Conservation (phyloP, 2,113 vertebrate genomes). For the Typhlomys cinereus region DNA sequence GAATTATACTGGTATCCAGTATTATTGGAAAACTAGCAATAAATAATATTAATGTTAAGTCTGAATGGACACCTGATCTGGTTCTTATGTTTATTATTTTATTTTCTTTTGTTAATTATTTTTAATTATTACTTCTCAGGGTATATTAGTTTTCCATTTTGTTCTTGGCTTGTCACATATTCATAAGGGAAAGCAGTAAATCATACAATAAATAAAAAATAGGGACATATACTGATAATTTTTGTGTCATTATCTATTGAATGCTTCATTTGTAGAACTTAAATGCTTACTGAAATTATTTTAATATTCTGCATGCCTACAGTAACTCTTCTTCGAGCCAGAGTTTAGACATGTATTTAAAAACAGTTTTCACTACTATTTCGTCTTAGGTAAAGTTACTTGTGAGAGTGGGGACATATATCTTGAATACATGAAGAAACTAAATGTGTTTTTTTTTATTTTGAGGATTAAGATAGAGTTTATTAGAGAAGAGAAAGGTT, state of each 20-base stretch:
- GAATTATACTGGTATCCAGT: not conserved
- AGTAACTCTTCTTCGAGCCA: conserved; percentile 8
- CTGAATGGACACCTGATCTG: not conserved
- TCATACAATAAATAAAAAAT: not conserved
- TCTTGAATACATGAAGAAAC: not conserved
- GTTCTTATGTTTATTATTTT: not conserved
- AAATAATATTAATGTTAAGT: conserved; percentile 6
- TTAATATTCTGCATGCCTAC: not conserved
- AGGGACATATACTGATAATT: not conserved
- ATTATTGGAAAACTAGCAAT: not conserved
- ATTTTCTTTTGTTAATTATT: not conserved
- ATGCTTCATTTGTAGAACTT: not conserved
- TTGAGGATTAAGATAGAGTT: too few relatives aligned
- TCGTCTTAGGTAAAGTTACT: not conserved
- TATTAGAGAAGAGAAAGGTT: too few relatives aligned
- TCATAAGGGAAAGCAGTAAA: not conserved
- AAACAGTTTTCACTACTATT: conserved; percentile 22
- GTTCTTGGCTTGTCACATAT: not conserved
- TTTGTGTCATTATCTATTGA: not conserved
- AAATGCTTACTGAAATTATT: not conserved
- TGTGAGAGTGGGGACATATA: not conserved
- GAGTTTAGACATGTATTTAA: not conserved
- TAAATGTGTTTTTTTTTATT: too few relatives aligned
- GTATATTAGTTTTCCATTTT: not conserved
- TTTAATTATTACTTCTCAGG: not conserved